A percentile compares a stretch with the other conserved stretches of the same genome.
These are phyloP conservation scores for Doryteuthis pealeii DNA, from an alignment of 1,140 invertebrate genomes.

Conservation along the genomic window DNA sequence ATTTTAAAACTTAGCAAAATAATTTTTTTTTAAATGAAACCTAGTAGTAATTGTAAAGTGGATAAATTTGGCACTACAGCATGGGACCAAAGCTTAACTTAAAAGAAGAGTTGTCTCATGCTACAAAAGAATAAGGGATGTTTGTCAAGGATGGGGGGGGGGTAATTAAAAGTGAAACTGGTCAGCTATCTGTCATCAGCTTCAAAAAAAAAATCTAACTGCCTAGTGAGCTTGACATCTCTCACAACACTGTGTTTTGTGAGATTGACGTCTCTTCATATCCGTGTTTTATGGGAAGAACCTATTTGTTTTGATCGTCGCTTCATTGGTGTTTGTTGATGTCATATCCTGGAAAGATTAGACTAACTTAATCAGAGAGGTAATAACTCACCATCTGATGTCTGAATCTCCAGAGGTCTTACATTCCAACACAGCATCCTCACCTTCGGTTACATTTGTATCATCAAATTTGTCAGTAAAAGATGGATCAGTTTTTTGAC, in stretches of 20 bases:
- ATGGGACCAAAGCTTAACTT: too few species aligned
- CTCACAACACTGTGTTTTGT: not conserved
- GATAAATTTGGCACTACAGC: too few species aligned
- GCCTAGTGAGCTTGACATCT: not conserved
- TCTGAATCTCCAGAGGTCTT: slow-evolving; percentile 32
- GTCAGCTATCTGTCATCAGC: too few species aligned
- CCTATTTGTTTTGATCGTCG: slow-evolving; percentile 5
- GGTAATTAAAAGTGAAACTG: too few species aligned
- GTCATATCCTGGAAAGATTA: not conserved
- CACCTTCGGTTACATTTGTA: slow-evolving; percentile 33
- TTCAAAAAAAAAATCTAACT: not conserved
- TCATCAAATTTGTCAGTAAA: slow-evolving; percentile 35
- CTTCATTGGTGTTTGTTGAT: slow-evolving; percentile 5
- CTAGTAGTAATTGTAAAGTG: too few species aligned
- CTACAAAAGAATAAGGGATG: too few species aligned
- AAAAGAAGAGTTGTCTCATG: too few species aligned
- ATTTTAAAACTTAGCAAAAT: too few species aligned
- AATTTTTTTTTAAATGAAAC: too few species aligned
- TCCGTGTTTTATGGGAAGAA: not conserved
- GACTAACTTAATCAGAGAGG: slow-evolving; percentile 7
- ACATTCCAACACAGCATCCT: slow-evolving; percentile 40
- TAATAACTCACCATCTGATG: slow-evolving; percentile 37
- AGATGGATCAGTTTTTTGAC: slow-evolving; percentile 21
- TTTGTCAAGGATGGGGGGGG: too few species aligned
- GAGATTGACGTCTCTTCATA: not conserved